phyloP scores from a whole-genome alignment of 2,113 vertebrate species.

The Tragelaphus buxtoni region DNA sequence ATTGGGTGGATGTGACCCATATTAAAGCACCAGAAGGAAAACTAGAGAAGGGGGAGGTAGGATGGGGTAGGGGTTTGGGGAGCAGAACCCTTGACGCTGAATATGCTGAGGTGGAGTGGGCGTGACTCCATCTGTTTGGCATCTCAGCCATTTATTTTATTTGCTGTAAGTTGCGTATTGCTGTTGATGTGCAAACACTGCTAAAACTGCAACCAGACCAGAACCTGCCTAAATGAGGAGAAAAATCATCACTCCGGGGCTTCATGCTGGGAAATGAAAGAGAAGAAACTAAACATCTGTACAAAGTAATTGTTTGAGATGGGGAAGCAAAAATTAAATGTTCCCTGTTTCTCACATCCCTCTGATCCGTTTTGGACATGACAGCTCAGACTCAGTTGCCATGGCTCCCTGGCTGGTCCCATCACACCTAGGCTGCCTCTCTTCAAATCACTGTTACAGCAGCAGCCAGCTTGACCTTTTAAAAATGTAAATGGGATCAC shows the following conservation, averaged over 20 bases:
- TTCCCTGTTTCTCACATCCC: neutral
- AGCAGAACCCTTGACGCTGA: neutral
- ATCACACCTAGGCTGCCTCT: neutral
- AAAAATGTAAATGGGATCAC: constrained; percentile 16
- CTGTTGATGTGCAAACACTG: neutral
- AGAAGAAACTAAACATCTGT: neutral
- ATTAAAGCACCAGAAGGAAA: constrained; percentile 21
- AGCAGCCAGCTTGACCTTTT: constrained; percentile 32
- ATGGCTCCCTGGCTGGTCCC: neutral
- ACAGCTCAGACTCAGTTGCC: neutral
- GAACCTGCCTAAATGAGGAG: neutral
- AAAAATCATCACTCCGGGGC: neutral
- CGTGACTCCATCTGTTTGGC: neutral
- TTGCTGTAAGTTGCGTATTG: neutral
- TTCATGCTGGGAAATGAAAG: neutral
- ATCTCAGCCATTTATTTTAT: neutral
- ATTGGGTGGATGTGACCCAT: neutral
- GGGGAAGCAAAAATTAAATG: neutral
- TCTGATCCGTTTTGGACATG: neutral
- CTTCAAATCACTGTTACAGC: neutral
- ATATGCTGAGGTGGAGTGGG: neutral
- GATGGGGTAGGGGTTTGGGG: no score
- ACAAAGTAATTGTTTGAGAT: neutral
- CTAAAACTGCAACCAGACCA: neutral
- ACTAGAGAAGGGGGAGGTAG: neutral